These are phyloP conservation scores for Phymatocera aterrima DNA, from an alignment of 2,888 invertebrate genomes.

Conservation along the genomic window DNA sequence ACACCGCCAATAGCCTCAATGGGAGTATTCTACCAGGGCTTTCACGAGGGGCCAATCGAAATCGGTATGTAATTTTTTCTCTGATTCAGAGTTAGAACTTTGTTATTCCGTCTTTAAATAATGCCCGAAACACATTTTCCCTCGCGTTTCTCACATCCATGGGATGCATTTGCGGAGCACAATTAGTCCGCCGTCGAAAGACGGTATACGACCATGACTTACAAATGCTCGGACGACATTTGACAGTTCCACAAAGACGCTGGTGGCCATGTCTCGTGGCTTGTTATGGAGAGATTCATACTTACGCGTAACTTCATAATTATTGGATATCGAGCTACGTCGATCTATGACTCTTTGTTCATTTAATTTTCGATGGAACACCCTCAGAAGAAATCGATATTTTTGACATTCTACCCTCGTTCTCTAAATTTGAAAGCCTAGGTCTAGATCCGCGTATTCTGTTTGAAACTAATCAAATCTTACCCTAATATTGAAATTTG, in stretches of 20 bases:
- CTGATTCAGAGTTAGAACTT: not conserved
- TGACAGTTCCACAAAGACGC: not conserved
- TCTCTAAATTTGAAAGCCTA: too few relatives aligned
- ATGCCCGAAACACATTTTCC: too few relatives aligned
- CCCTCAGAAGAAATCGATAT: too few relatives aligned
- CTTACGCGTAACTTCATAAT: too few relatives aligned
- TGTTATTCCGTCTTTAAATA: not conserved
- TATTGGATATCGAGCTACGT: too few relatives aligned
- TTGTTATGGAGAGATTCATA: too few relatives aligned
- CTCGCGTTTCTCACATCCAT: not conserved
- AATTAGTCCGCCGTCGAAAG: not conserved
- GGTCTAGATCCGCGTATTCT: too few relatives aligned
- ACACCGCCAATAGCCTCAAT: conserved; percentile 61
- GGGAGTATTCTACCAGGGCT: conserved; percentile 35
- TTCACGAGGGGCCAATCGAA: conserved; percentile 63
- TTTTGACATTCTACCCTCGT: too few relatives aligned
- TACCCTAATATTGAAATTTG: too few relatives aligned
- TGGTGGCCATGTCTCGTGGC: not conserved
- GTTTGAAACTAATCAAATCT: too few relatives aligned
- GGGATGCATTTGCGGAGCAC: not conserved
- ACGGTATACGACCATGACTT: conserved; percentile 14
- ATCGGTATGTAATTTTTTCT: conserved; percentile 61
- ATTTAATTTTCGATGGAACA: too few relatives aligned
- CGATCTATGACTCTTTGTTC: too few relatives aligned
- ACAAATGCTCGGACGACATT: not conserved